Evolutionary conservation across 2,888 invertebrate species (phyloP).

Genomic region (Germaria angustata): DNA sequence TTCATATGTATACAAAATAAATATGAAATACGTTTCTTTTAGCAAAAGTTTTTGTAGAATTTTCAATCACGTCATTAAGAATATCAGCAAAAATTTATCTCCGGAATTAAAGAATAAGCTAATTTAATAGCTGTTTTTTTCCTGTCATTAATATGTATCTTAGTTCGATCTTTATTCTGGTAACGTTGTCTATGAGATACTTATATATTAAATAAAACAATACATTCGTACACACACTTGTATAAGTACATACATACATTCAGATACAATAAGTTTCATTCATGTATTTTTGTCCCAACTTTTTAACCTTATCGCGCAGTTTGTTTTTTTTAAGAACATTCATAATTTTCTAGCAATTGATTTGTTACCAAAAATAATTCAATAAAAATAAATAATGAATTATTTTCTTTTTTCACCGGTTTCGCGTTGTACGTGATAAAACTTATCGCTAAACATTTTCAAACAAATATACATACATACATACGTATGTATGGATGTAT

Average conservation of each 20-base stretch:
- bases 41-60: too few species aligned
- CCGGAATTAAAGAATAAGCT: too few species aligned
- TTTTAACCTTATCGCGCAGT: constrained; percentile 51
- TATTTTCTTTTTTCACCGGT: constrained; percentile 36
- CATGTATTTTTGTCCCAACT: constrained; percentile 47
- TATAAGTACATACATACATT: neutral
- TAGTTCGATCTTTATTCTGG: too few species aligned
- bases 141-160: too few species aligned
- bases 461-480: neutral
- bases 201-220: too few species aligned
- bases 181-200: too few species aligned
- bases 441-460: constrained; percentile 26
- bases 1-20: too few species aligned
- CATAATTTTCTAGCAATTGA: constrained; percentile 31
- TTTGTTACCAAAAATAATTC: constrained; percentile 24
- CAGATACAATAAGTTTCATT: constrained; percentile 52
- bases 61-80: too few species aligned
- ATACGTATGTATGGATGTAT: neutral
- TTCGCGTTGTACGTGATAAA: constrained; percentile 44
- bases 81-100: too few species aligned
- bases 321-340: constrained; percentile 8
- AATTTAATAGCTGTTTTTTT: too few species aligned
- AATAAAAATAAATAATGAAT: constrained; percentile 39
- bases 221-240: too few species aligned
- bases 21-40: too few species aligned